Conservation (phyloP, 2,888 invertebrate species). For the Drosophila pseudotakahashii region DNA sequence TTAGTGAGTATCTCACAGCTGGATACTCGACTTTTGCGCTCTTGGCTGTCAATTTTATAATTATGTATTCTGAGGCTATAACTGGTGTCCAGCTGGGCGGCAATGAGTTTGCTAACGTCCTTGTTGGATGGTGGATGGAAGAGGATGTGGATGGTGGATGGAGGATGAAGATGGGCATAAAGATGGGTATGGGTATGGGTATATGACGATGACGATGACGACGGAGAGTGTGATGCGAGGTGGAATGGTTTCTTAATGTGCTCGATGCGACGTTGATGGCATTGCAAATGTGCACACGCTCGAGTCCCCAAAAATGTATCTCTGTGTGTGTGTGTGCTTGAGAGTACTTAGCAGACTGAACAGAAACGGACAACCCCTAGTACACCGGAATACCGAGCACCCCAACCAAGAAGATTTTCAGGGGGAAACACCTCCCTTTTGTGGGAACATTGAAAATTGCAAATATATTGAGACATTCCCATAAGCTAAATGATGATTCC, state of each 20-base stretch:
- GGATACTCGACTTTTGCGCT: conserved; percentile 1
- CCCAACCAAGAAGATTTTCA: conserved; percentile 5
- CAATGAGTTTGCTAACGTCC: conserved; percentile 11
- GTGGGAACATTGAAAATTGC: conserved; percentile 27
- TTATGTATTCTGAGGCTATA: conserved; percentile 47
- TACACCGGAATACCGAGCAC: not conserved
- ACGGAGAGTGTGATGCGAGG: conserved; percentile 14
- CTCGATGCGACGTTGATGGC: conserved; percentile 64
- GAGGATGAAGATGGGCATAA: not conserved
- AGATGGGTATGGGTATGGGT: not conserved
- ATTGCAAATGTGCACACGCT: conserved; percentile 55
- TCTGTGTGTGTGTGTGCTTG: conserved; percentile 11
- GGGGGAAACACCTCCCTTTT: too few relatives aligned
- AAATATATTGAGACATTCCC: conserved; percentile 42
- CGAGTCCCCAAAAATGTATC: conserved; percentile 34
- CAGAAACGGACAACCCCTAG: conserved; percentile 24
- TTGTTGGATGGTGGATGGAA: not conserved
- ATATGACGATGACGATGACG: not conserved
- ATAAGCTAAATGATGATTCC: conserved; percentile 39
- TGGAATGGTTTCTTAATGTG: conserved; percentile 54
- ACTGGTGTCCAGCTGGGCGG: conserved; percentile 35
- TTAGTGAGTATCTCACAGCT: conserved; percentile 8
- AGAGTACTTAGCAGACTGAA: conserved; percentile 37
- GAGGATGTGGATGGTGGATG: not conserved
- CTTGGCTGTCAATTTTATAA: conserved; percentile 53